Conservation (phyloP, 2,888 invertebrate genomes). For the Philereme transversata region DNA sequence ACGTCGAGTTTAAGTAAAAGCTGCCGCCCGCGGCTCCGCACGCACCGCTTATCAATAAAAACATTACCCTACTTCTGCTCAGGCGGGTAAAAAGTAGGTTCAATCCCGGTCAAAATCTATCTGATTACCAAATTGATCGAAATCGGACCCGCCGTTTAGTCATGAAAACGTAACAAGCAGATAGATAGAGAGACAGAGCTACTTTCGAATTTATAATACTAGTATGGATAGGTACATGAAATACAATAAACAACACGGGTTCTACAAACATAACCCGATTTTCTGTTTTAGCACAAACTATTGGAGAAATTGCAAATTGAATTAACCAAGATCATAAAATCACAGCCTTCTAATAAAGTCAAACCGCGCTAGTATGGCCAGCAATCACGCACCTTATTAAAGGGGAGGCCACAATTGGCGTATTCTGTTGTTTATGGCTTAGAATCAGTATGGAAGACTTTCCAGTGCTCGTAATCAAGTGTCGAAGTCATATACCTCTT, state of each 20-base stretch:
- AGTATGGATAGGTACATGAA: not conserved
- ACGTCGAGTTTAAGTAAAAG: too few species aligned
- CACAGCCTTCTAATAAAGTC: constrained; percentile 5
- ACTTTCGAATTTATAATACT: too few species aligned
- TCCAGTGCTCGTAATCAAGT: constrained; percentile 33
- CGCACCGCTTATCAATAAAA: too few species aligned
- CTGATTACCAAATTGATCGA: too few species aligned
- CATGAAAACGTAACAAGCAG: too few species aligned
- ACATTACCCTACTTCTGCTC: too few species aligned
- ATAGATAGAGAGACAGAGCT: too few species aligned
- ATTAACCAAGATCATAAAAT: constrained; percentile 14
- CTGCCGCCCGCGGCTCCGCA: too few species aligned
- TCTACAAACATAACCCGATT: constrained; percentile 15
- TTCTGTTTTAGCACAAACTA: constrained; percentile 1
- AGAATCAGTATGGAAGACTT: constrained; percentile 30
- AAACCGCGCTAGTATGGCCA: not conserved
- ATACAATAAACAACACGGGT: constrained; percentile 9
- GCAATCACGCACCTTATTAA: constrained; percentile 29
- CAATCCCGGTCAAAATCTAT: too few species aligned
- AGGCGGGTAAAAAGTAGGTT: too few species aligned
- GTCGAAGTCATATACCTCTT: constrained; percentile 22
- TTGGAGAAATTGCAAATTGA: constrained; percentile 19
- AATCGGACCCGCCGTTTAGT: too few species aligned
- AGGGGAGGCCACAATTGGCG: constrained; percentile 29
- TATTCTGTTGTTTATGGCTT: constrained; percentile 29